Evolutionary conservation across 2,113 vertebrate species (phyloP).

Genomic region (Pardalotus punctatus): DNA sequence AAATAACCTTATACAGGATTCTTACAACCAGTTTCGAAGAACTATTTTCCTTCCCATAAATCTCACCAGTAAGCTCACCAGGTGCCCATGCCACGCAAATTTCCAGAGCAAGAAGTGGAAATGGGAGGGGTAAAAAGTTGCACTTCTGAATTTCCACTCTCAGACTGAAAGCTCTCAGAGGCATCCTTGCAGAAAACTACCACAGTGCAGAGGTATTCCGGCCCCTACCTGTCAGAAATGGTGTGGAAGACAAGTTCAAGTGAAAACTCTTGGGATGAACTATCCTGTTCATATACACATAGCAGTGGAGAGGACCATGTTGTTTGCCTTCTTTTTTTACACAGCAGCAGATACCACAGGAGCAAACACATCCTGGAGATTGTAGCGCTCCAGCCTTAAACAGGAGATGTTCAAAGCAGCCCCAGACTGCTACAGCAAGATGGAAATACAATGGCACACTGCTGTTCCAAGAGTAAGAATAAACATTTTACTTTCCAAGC

Average conservation of each 20-base stretch:
- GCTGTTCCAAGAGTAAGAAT: not conserved
- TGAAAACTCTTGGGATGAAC: not conserved
- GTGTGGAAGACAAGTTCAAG: not conserved
- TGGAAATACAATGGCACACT: not conserved
- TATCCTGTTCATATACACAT: not conserved
- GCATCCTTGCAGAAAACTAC: not conserved
- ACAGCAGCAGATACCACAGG: not conserved
- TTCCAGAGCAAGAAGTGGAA: not conserved
- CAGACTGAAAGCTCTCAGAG: not conserved
- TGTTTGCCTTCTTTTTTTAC: not conserved
- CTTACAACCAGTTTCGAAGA: not conserved
- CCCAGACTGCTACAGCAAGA: not conserved
- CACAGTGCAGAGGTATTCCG: not conserved
- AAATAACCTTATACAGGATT: not conserved
- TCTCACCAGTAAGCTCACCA: not conserved
- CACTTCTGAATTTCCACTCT: not conserved
- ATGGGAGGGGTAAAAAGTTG: not conserved
- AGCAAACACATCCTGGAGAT: not conserved
- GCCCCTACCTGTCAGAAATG: accelerated
- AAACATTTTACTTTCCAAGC: not conserved
- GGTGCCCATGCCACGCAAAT: not conserved
- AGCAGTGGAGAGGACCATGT: not conserved
- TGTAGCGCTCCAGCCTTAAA: not conserved
- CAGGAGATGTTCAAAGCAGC: not conserved
- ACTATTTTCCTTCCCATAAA: not conserved